Percentiles rank a stretch among this genome's conserved stretches.
phyloP scores from a whole-genome alignment of 2,888 invertebrate genomes.

The Tiliacea citrago region DNA sequence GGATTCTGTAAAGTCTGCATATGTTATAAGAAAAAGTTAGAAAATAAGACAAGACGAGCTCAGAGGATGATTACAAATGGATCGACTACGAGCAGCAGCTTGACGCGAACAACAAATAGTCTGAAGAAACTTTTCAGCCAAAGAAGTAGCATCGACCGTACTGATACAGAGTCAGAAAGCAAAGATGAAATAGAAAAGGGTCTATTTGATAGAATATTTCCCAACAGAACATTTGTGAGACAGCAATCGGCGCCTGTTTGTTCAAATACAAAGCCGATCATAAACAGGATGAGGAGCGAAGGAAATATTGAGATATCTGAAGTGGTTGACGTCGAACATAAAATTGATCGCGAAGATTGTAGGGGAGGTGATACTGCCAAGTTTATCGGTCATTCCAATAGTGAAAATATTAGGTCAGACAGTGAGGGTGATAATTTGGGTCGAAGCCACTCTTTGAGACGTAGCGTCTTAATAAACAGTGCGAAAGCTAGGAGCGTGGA shows the following conservation, averaged over 20 bases:
- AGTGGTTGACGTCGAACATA: constrained; percentile 71
- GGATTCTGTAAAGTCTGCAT: constrained; percentile 94
- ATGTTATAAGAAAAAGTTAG: constrained; percentile 86
- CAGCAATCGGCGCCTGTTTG: constrained; percentile 87
- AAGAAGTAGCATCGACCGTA: constrained; percentile 85
- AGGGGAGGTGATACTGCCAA: constrained; percentile 70
- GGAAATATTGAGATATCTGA: constrained; percentile 79
- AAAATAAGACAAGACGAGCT: constrained; percentile 83
- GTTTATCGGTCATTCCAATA: constrained; percentile 83
- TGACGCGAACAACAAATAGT: constrained; percentile 91
- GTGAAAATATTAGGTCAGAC: constrained; percentile 78
- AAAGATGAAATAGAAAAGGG: constrained; percentile 77
- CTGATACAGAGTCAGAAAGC: constrained; percentile 79
- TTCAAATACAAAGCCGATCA: constrained; percentile 76
- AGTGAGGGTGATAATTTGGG: constrained; percentile 75
- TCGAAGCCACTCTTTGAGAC: constrained; percentile 84
- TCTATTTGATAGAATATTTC: constrained; percentile 82
- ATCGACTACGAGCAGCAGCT: constrained; percentile 91
- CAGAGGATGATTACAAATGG: constrained; percentile 91
- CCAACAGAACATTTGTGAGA: constrained; percentile 81
- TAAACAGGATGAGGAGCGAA: constrained; percentile 85
- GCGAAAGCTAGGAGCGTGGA: constrained; percentile 86
- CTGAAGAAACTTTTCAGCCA: constrained; percentile 88
- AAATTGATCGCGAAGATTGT: constrained; percentile 61
- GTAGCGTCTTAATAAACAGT: constrained; percentile 88